Base-by-base conservation (phyloP, 2,113 vertebrate species). In the Mixornis gularis region DNA sequence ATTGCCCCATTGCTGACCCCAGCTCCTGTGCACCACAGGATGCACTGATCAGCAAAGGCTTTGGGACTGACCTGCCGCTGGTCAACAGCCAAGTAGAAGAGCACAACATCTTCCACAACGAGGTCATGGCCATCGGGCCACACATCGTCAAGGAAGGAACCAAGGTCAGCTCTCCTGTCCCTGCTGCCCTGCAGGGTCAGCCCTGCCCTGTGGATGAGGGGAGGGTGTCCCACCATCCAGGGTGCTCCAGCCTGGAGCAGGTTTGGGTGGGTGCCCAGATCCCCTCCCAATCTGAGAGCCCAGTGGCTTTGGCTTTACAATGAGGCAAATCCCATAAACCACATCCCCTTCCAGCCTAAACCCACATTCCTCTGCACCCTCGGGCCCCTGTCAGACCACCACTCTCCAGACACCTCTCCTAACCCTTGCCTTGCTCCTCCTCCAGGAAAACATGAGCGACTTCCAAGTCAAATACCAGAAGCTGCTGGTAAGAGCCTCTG, bases 51-150 rank as follows among this genome's bases (percentile, higher is more conserved):
- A 97, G 96, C 96, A 98, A 98, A 89, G 96, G 97, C 87, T 99
- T 99, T 1, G 99, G 98, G 49, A 98, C 98, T 2, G 99, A 99
- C 92, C 96, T 99, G 79, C 98, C 98, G 0, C 96, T 98, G 25
- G 98, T 99, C 85, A 99, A 99, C 85, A 98, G 97, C 29, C 98
- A 99, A 79, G 98, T 99, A 59, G 99, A 99, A 70, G 98, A 99
- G 41, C 99, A 99, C 97, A 99, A 99, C 95, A 98, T 99, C 96
- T 99, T 99, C 93, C 98, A 99, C 96, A 99, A 99, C 0, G 99
- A 99, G 95, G 98, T 99, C 95, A 99, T 99, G 97, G 99, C 99
- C 70, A 97, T 99, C 9, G 98, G 98, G 73, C 98, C 98, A 2
- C 98, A 99, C 86, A 96, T 99, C 66, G 83, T 96, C 88, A 96